phyloP scores from a whole-genome alignment of 2,888 invertebrate genomes.

The Perizoma affinitatum region DNA sequence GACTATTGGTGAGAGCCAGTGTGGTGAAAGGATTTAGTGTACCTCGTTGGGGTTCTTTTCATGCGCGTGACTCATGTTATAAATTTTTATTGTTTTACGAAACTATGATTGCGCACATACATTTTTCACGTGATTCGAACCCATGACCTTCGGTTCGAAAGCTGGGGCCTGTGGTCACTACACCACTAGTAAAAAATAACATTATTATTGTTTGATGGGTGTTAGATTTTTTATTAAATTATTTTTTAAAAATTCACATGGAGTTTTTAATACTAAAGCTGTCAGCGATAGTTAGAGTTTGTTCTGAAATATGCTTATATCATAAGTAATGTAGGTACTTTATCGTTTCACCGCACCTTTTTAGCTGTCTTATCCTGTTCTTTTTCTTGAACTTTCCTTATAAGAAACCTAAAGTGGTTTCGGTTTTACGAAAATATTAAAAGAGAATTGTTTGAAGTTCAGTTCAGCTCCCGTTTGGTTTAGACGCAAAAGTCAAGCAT shows the following conservation, averaged over 20 bases:
- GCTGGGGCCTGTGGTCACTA: too few relatives aligned
- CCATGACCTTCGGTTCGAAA: too few relatives aligned
- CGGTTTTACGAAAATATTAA: constrained; percentile 17
- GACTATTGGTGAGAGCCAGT: too few relatives aligned
- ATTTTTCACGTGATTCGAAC: too few relatives aligned
- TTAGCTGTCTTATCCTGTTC: neutral
- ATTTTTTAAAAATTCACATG: constrained; percentile 29
- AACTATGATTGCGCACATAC: too few relatives aligned
- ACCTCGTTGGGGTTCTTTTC: too few relatives aligned
- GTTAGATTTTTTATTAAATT: too few relatives aligned
- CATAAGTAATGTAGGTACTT: constrained; percentile 13
- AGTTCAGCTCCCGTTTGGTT: constrained; percentile 17
- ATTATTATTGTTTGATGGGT: too few relatives aligned
- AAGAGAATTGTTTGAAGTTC: constrained; percentile 20
- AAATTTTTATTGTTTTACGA: too few relatives aligned
- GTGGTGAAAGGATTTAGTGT: too few relatives aligned
- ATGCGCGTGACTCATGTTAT: too few relatives aligned
- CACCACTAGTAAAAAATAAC: too few relatives aligned
- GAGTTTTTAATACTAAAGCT: constrained; percentile 31
- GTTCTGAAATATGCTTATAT: constrained; percentile 35
- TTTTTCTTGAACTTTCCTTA: neutral
- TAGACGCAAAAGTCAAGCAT: constrained; percentile 23
- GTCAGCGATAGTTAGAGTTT: constrained; percentile 22
- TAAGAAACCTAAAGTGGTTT: neutral
- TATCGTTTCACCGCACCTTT: neutral